Conservation (phyloP, 2,888 invertebrate genomes). For the Sinopyrophorus schimmeli region DNA sequence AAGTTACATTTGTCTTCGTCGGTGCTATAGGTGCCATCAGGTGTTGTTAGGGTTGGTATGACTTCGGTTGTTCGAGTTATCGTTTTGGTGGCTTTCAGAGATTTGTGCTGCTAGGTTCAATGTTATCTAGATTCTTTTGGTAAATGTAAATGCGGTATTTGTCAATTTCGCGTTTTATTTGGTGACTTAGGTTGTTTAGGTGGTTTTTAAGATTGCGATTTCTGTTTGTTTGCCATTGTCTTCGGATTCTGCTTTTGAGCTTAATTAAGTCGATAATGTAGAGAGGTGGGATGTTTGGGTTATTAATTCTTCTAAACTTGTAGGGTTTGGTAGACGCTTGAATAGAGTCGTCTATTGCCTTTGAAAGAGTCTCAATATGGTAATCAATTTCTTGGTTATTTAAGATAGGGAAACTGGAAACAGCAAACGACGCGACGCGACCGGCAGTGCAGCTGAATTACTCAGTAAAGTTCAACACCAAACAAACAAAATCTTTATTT, state of each 20-base stretch:
- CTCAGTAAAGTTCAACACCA: no score
- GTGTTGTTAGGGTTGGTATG: conserved; percentile 5
- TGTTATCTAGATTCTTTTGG: conserved; percentile 4
- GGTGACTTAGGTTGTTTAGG: conserved; percentile 4
- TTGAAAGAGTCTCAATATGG: background rate
- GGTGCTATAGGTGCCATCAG: conserved; percentile 1
- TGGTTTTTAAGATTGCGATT: background rate
- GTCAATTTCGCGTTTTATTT: conserved; percentile 5
- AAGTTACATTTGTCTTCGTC: conserved; percentile 2
- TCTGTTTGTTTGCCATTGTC: conserved; percentile 6
- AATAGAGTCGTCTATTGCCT: conserved; percentile 2
- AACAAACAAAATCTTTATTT: no score
- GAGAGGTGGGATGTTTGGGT: conserved; percentile 1
- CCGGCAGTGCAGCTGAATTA: no score
- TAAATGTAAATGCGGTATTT: conserved; percentile 6
- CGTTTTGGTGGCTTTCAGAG: background rate
- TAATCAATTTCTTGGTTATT: conserved; percentile 3
- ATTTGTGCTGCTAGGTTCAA: conserved; percentile 4
- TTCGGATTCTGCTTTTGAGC: conserved; percentile 4
- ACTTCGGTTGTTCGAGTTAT: no score
- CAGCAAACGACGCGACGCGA: no score
- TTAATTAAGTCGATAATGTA: conserved; percentile 4
- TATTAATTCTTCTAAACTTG: conserved; percentile 1
- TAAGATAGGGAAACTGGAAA: no score
- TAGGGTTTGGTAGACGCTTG: conserved; percentile 6